Percentiles rank a stretch among this genome's conserved stretches.
phyloP scores from a whole-genome alignment of 2,888 invertebrate species.

The Luperina nickerlii region DNA sequence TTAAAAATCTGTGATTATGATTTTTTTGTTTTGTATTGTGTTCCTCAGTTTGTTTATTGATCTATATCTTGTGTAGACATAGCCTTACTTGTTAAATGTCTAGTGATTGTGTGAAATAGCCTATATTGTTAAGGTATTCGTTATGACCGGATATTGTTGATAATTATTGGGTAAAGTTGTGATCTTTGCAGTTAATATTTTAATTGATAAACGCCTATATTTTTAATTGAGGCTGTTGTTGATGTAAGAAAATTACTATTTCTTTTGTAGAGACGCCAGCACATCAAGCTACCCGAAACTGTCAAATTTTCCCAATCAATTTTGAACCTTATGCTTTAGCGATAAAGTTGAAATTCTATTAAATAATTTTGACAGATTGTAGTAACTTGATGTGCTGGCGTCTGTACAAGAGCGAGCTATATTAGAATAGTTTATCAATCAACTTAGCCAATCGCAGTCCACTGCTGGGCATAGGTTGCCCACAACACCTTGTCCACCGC shows the following conservation, averaged over 20 bases:
- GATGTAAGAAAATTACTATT: constrained; percentile 1
- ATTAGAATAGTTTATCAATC: no score
- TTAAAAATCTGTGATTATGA: constrained; percentile 68
- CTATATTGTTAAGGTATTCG: background rate
- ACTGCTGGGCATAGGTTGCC: no score
- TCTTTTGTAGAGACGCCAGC: no score
- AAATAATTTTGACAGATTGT: no score
- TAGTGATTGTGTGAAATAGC: constrained; percentile 26
- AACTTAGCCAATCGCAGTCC: no score
- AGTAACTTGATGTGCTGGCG: no score
- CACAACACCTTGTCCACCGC: no score
- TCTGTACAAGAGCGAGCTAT: no score
- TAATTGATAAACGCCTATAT: background rate
- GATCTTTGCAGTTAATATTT: background rate
- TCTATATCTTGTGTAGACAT: constrained; percentile 48
- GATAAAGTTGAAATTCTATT: no score
- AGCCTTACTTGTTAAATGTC: constrained; percentile 15
- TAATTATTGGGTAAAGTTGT: constrained; percentile 1
- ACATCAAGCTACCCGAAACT: no score
- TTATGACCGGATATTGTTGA: background rate
- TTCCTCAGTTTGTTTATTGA: constrained; percentile 49
- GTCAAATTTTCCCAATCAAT: no score
- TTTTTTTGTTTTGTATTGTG: constrained; percentile 47
- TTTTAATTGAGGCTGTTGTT: background rate
- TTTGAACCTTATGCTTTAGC: no score